Evolutionary conservation across 2,888 invertebrate genomes (phyloP).

Genomic region (Eudasyphora cyanicolor): DNA sequence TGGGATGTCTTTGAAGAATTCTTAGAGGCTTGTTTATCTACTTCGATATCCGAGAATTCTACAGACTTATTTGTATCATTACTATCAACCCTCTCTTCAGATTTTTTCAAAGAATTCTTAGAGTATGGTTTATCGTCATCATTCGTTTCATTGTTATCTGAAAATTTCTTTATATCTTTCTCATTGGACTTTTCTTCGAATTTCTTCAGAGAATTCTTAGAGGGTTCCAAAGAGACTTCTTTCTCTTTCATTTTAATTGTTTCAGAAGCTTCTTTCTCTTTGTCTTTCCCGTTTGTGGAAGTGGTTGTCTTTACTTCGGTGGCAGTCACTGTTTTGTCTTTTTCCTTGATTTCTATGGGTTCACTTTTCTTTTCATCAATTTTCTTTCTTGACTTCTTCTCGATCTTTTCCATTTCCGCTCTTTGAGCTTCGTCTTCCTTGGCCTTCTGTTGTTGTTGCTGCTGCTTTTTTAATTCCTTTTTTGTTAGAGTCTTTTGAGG

Average conservation of each 20-base stretch:
- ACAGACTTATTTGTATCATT: no score
- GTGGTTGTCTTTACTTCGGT: not conserved
- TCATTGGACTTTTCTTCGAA: no score
- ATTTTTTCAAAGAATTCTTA: no score
- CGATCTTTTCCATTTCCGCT: not conserved
- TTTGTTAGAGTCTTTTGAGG: constrained; percentile 8
- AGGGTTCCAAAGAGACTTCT: not conserved
- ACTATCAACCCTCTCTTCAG: no score
- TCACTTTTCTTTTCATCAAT: not conserved
- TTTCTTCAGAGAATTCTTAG: no score
- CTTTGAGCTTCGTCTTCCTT: not conserved
- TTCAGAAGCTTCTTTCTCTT: not conserved
- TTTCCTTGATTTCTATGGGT: not conserved
- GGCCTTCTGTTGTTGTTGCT: constrained; percentile 8
- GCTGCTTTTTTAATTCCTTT: constrained; percentile 14
- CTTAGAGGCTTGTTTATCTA: no score
- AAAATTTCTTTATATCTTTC: no score
- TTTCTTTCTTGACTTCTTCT: not conserved
- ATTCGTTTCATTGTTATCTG: no score
- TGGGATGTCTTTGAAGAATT: no score
- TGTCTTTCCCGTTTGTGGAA: not conserved
- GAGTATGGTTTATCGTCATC: no score
- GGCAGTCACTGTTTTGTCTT: not conserved
- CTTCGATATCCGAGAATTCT: no score
- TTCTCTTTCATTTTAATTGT: not conserved